A percentile compares a stretch with the other conserved stretches of the same genome.
Evolutionary conservation across 2,888 invertebrate species (phyloP).

Genomic region (Epinotia bilunana): DNA sequence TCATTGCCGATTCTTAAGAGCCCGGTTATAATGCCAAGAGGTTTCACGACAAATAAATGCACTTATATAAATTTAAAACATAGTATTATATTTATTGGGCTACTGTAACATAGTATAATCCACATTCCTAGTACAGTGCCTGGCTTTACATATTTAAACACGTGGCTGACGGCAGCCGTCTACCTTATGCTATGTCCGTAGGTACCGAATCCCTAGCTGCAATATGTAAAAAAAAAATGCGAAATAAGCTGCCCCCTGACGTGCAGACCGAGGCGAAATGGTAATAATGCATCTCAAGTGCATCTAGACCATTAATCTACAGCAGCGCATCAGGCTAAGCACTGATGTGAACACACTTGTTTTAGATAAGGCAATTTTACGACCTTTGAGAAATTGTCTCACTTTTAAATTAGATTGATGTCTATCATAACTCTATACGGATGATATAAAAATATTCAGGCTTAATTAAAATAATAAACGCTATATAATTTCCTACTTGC

Average conservation of each 20-base stretch:
- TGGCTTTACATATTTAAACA: slow-evolving; percentile 8
- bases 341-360: slow-evolving; percentile 33
- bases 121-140: background rate
- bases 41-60: background rate
- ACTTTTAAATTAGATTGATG: background rate
- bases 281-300: slow-evolving; percentile 57
- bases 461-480: no score
- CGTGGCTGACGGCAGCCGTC: slow-evolving; percentile 1
- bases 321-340: slow-evolving; percentile 26
- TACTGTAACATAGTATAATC: background rate
- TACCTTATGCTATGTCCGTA: background rate
- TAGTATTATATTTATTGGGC: background rate
- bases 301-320: slow-evolving; percentile 59
- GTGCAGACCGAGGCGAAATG: background rate
- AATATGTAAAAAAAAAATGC: no score
- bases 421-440: background rate
- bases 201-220: background rate
- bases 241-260: no score
- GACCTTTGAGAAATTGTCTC: slow-evolving; percentile 12
- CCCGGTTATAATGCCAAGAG: background rate
- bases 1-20: background rate
- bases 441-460: background rate
- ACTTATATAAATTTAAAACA: background rate
- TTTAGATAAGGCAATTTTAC: slow-evolving; percentile 29
- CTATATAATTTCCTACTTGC: no score